A percentile compares a stretch with the other conserved stretches of the same genome.
Evolutionary conservation across 2,888 invertebrate species (phyloP).

Genomic region (Deilephila porcellus): DNA sequence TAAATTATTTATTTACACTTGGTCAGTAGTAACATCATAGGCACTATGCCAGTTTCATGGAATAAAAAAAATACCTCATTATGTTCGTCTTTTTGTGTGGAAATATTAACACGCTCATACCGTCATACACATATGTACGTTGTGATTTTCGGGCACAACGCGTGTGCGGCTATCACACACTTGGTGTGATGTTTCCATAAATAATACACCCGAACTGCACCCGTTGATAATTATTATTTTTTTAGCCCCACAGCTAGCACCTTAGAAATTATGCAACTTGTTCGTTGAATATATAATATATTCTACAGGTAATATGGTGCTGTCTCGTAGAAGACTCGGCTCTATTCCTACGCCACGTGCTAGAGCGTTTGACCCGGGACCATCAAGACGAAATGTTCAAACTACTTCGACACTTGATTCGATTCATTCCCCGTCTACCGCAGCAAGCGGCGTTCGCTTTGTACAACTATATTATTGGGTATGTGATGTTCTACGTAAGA

Average conservation of each 20-base stretch:
- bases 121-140: no score
- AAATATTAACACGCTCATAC: no score
- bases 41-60: neutral
- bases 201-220: no score
- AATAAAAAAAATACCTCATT: no score
- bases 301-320: slow-evolving; percentile 94
- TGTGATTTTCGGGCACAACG: no score
- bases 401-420: slow-evolving; percentile 94
- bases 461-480: slow-evolving; percentile 99
- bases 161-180: no score
- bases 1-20: neutral
- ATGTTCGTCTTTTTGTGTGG: no score
- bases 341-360: slow-evolving; percentile 96
- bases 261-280: no score
- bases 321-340: slow-evolving; percentile 99
- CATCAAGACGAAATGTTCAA: slow-evolving; percentile 98
- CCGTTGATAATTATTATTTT: no score
- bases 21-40: neutral
- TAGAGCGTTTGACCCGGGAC: slow-evolving; percentile 97
- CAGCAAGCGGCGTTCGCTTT: slow-evolving; percentile 99
- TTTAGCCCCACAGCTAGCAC: no score
- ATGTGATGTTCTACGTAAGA: slow-evolving; percentile 99
- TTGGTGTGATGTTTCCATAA: no score
- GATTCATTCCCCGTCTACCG: slow-evolving; percentile 96
- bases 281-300: neutral